Conservation (phyloP, 2,113 vertebrate species). For the Numenius arquata region DNA sequence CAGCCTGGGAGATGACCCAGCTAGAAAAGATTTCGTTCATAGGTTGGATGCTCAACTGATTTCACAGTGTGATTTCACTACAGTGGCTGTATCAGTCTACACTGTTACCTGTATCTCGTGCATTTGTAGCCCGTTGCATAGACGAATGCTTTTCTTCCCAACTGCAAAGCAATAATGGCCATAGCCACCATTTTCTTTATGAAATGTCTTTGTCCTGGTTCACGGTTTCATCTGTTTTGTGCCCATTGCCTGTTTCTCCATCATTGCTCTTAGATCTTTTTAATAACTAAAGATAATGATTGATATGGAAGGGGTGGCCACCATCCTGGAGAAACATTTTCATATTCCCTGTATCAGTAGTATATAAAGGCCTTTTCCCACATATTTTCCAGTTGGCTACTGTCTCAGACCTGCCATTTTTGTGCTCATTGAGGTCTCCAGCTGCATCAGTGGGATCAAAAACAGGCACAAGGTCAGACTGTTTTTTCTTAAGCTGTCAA, state of each 20-base stretch:
- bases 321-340: neutral
- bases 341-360: neutral
- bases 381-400: neutral
- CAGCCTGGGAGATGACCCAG: neutral
- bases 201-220: neutral
- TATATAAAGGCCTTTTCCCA: neutral
- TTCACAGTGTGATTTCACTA: neutral
- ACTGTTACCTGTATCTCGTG: neutral
- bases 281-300: neutral
- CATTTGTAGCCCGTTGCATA: neutral
- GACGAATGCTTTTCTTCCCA: neutral
- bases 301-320: neutral
- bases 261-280: neutral
- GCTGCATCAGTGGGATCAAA: constrained; percentile 24
- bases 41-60: neutral
- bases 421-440: neutral
- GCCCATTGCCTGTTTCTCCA: neutral
- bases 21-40: neutral
- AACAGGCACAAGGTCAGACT: neutral
- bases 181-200: neutral
- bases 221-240: neutral
- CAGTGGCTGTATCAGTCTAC: fast-evolving
- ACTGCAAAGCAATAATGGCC: neutral
- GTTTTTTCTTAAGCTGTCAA: constrained; percentile 15
- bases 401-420: constrained; percentile 28